phyloP scores from a whole-genome alignment of 1,140 invertebrate species.

The Drosophila ironensis region DNA sequence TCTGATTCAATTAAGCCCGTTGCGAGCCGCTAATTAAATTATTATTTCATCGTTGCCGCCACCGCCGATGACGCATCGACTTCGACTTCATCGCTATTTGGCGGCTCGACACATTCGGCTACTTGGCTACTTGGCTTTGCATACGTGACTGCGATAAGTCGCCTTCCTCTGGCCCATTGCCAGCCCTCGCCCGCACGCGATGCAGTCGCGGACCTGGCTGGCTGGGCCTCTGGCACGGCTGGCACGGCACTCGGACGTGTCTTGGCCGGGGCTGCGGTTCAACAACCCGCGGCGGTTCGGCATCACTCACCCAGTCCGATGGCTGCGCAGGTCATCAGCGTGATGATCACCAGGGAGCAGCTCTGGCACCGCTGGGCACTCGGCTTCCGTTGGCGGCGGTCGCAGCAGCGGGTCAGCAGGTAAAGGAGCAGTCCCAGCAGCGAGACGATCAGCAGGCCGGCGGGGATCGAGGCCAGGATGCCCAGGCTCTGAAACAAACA shows the following conservation, averaged over 20 bases:
- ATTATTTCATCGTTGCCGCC: conserved; percentile 55
- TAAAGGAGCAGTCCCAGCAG: conserved; percentile 93
- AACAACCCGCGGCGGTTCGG: conserved; percentile 18
- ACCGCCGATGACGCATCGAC: conserved; percentile 25
- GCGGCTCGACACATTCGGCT: too few species aligned
- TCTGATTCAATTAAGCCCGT: conserved; percentile 66
- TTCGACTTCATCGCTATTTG: too few species aligned
- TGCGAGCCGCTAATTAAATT: conserved; percentile 61
- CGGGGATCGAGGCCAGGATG: conserved; percentile 94
- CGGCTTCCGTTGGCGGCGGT: conserved; percentile 91
- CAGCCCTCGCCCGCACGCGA: conserved; percentile 46
- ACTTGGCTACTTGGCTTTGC: conserved; percentile 30
- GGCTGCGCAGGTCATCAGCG: conserved; percentile 90
- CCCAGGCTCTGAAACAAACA: conserved; percentile 88
- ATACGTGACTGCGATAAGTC: conserved; percentile 46
- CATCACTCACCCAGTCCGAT: conserved; percentile 84
- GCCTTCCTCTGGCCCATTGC: conserved; percentile 69
- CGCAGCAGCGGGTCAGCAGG: conserved; percentile 95
- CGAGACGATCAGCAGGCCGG: conserved; percentile 93
- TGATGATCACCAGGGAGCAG: conserved; percentile 90
- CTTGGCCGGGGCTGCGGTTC: conserved; percentile 35
- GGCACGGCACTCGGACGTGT: conserved; percentile 3
- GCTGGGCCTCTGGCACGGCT: too few species aligned
- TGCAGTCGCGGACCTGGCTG: not conserved
- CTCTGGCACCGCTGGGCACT: conserved; percentile 89